Base-by-base conservation (phyloP, 1,140 invertebrate genomes). In the Hyphantria cunea region DNA sequence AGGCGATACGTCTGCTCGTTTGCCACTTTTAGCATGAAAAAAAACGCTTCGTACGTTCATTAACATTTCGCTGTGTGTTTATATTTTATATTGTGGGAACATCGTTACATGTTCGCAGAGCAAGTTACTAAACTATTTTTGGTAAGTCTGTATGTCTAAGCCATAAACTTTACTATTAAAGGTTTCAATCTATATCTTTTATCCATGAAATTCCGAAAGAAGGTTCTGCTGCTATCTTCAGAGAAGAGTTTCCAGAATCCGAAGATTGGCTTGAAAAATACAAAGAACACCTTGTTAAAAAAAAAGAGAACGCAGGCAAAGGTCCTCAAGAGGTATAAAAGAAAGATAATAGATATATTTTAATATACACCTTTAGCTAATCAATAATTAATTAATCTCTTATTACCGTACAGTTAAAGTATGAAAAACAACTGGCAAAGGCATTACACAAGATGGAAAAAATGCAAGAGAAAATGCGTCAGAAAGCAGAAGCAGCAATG, bases 161-260 rank as follows among this genome's bases (percentile, higher is more conserved):
- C n/a, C n/a, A n/a, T n/a, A n/a, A n/a, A n/a, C n/a, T n/a, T n/a
- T n/a, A n/a, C n/a, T n/a, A 34, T 41, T 64, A 2, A 14, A 85
- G 82, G 82, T 83, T 70, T 66, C 52, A 76, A 25, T 64, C 78
- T 62, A 66, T 68, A 0, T 70, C 68, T n/a, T 75, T 71, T 52
- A 80, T 87, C 37, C 52, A 79, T 41, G 69, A 80, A 14, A 78
- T 87, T 59, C 84, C 82, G 7, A 78, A 74, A 62, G 84, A 76
- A 15, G 84, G 81, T 0, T 53, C 72, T 15, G 31, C 49, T 6
- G 34, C 70, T 11, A 83, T 87, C 17, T 45, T 81, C 6, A 78
- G 72, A 60, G 82, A 76, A 52, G 72, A 84, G 52, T 12, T 80
- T 9, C 75, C 70, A 0, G 52, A 71, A 6, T 82, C 84, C n/a